These are phyloP conservation scores for Manduca sexta DNA, from an alignment of 1,140 invertebrate species.

Conservation along the genomic window DNA sequence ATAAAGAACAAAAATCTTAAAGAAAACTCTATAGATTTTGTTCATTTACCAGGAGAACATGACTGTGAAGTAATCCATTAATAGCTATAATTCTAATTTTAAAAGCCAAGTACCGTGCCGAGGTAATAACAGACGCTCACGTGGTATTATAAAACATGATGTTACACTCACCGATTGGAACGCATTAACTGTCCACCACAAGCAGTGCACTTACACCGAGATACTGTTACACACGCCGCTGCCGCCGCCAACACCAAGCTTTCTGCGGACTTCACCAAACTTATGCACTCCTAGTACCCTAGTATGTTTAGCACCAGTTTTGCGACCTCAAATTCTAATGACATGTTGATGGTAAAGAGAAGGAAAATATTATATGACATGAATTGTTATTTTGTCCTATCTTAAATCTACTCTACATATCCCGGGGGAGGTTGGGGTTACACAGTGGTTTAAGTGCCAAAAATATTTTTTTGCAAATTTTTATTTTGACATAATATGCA, in stretches of 20 bases:
- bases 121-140: constrained; percentile 1
- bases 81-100: background rate
- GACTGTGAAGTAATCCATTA: too few species aligned
- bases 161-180: constrained; percentile 63
- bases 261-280: constrained; percentile 61
- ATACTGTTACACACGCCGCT: constrained; percentile 56
- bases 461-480: too few species aligned
- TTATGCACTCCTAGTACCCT: constrained; percentile 62
- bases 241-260: constrained; percentile 60
- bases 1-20: too few species aligned
- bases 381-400: too few species aligned
- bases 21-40: too few species aligned
- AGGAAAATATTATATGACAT: too few species aligned
- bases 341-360: too few species aligned
- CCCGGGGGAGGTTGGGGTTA: too few species aligned
- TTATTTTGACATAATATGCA: background rate
- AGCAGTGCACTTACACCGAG: constrained; percentile 69
- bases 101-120: constrained; percentile 2
- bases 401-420: too few species aligned
- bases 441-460: too few species aligned
- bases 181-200: constrained; percentile 66
- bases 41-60: too few species aligned
- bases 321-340: constrained; percentile 43
- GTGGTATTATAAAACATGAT: constrained; percentile 49
- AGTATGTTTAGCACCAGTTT: constrained; percentile 40